Conservation (phyloP, 35 echinoderm and acorn worm species). For the Eucidaris tribuloides region DNA sequence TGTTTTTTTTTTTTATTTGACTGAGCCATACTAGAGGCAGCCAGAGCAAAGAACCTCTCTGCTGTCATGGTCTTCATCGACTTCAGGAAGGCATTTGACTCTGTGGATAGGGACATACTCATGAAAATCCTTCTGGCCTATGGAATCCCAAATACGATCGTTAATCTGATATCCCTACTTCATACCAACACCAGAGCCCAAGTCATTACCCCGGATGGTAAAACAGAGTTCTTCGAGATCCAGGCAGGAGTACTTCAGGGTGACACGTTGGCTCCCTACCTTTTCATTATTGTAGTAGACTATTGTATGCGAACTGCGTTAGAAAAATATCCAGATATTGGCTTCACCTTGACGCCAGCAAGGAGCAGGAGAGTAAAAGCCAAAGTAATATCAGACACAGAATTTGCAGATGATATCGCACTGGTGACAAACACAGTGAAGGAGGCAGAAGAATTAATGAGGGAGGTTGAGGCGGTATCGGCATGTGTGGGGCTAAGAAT, state of each 20-base stretch:
- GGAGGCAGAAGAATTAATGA: no score
- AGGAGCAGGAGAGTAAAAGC: background rate
- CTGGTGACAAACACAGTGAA: no score
- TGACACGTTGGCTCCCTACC: background rate
- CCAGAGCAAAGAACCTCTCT: background rate
- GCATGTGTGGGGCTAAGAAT: no score
- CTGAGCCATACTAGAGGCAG: no score
- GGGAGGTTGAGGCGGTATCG: no score
- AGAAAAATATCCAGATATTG: no score
- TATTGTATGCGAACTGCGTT: background rate
- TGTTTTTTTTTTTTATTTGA: no score
- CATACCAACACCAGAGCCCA: background rate
- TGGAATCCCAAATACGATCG: no score
- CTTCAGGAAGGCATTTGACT: conserved; percentile 4
- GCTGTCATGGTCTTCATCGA: conserved; percentile 3
- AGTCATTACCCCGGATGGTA: background rate
- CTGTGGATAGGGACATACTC: background rate
- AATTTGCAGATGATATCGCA: no score
- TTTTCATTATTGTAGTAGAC: background rate
- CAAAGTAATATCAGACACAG: background rate
- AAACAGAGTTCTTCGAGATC: no score
- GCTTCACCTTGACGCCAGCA: no score
- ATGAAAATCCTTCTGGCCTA: no score
- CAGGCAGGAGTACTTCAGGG: background rate
- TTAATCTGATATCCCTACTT: background rate